Base-by-base conservation (phyloP, 2,797 vertebrate species). In the Acrossocheilus wenchowensis region DNA sequence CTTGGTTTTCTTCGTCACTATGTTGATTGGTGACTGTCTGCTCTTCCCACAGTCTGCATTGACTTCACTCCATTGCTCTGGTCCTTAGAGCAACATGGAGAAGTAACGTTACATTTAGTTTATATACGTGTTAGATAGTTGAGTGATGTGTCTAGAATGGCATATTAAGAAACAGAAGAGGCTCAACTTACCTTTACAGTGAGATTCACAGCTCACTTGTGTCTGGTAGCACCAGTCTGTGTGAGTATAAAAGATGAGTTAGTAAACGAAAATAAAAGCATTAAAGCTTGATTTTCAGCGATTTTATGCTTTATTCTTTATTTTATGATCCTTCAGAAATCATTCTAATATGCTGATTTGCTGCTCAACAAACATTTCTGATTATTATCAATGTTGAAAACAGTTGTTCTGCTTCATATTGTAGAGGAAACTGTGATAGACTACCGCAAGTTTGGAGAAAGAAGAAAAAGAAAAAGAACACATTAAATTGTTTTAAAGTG, bases 21-120 rank as follows among this genome's bases (percentile, higher is more conserved):
- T 94, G 91, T 98, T 96, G 90, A 99, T 94, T 15, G 98, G 98
- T 0, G 98, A 99, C 91, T 99, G 98, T 0, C 0, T 17, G 0
- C 0, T 12, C 21, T 91, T 92, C 0, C 11, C 87, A 91, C 98
- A 99, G 0, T 14, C 1, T 0, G 0, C 0, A 0, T 89, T 6
- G 0, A 34, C 6, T 0, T 48, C 2, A 0, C 86, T 0, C 98
- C 98, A 99, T 0, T 41, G 6, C 0, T 86, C 88, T n/a, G 98
- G 97, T 2, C 10, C 98, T 99, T 68, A 3, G 36, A 3, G 50
- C 77, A 80, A 17, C 75, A 45, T 45, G 17, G 30, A 83, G 84
- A 74, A 9, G 84, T 50, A 8, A 50, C 0, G 4, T 81, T 84
- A 77, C 9, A 60, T n/a, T 64, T 14, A 21, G 36, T 52, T 34